Evolutionary conservation across 2,797 vertebrate genomes (phyloP).

Genomic region (Silurus lanzhouensis): DNA sequence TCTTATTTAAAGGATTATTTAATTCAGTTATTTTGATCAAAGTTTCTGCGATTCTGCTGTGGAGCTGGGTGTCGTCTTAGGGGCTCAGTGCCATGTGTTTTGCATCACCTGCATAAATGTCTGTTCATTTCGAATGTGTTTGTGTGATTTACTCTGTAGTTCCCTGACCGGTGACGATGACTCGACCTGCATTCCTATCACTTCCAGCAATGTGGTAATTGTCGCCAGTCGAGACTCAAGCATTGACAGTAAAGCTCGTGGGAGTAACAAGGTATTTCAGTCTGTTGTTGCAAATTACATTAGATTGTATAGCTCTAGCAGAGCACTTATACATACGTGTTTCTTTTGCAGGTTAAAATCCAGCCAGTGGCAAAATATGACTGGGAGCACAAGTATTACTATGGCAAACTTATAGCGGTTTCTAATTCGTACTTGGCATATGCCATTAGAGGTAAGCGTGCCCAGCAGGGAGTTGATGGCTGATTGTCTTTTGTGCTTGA

Average conservation of each 20-base stretch:
- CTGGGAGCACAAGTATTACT: constrained; percentile 99
- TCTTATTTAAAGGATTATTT: neutral
- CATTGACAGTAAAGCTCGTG: constrained; percentile 93
- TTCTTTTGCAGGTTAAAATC: constrained; percentile 88
- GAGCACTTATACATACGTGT: neutral
- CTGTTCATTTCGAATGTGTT: constrained; percentile 13
- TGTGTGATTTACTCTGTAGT: constrained; percentile 65
- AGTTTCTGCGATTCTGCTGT: neutral
- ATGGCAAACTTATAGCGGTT: constrained; percentile 94
- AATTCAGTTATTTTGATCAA: neutral
- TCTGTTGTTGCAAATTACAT: neutral
- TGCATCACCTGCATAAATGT: neutral
- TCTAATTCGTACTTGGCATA: constrained; percentile 96
- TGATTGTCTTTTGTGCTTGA: neutral
- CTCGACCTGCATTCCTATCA: constrained; percentile 88
- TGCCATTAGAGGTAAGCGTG: constrained; percentile 89
- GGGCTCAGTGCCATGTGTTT: neutral
- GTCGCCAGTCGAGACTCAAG: constrained; percentile 95
- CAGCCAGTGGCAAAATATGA: constrained; percentile 98
- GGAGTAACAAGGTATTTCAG: constrained; percentile 90
- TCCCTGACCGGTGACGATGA: constrained; percentile 90
- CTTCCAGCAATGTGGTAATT: constrained; percentile 90
- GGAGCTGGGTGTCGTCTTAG: neutral
- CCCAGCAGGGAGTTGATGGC: neutral
- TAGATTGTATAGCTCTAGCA: neutral